phyloP scores from a whole-genome alignment of 1,140 invertebrate species.

The Drosophila neocordata region DNA sequence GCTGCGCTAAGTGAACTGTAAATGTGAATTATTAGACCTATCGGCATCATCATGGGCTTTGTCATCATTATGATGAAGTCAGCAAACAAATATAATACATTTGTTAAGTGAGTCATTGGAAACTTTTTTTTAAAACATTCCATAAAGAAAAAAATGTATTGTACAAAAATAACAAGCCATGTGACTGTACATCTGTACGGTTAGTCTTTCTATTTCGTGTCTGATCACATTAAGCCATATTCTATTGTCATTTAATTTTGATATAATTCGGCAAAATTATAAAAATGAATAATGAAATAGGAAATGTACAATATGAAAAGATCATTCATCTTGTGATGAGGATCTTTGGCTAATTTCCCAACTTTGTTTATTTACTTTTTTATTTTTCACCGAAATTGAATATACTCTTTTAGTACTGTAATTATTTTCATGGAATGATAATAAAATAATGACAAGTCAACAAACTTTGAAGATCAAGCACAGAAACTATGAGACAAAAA shows the following conservation, averaged over 20 bases:
- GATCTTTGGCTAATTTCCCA: no score
- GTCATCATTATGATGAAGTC: constrained; percentile 43
- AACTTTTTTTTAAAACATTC: constrained; percentile 11
- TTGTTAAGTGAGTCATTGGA: constrained; percentile 25
- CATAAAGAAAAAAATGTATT: neutral
- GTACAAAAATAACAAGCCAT: neutral
- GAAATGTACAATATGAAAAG: no score
- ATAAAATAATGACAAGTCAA: constrained; percentile 29
- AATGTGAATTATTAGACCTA: neutral
- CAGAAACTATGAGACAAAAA: neutral
- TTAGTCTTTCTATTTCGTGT: neutral
- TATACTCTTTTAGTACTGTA: neutral
- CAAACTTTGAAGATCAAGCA: constrained; percentile 52
- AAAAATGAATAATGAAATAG: no score
- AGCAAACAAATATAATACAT: constrained; percentile 18
- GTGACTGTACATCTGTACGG: neutral
- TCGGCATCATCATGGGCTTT: constrained; percentile 12
- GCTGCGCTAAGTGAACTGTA: constrained; percentile 26
- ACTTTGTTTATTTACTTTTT: no score
- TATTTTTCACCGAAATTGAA: no score
- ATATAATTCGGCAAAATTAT: no score
- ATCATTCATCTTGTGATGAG: no score
- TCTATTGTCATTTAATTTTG: neutral
- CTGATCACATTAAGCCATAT: neutral
- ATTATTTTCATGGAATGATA: neutral